Evolutionary conservation across 2,797 vertebrate genomes (phyloP).

Genomic region (Notolepis coatsorum): DNA sequence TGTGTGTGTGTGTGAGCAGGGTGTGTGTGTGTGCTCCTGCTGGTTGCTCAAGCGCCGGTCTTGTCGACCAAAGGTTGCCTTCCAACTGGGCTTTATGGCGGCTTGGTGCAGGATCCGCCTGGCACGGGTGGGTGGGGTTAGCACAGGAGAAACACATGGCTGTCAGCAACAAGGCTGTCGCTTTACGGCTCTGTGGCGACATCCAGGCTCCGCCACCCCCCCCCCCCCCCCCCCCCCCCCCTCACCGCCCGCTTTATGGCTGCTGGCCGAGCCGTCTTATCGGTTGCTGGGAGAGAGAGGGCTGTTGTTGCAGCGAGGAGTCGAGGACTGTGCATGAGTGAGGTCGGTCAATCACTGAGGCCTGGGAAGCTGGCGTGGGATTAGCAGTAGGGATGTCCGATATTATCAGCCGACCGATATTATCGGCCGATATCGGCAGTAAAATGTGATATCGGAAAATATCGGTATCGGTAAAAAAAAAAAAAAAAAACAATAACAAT

Average conservation of each 20-base stretch:
- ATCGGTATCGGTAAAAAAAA: too few species aligned
- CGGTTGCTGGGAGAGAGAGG: constrained; percentile 58
- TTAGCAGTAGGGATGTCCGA: too few species aligned
- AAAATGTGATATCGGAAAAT: too few species aligned
- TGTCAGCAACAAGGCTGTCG: constrained; percentile 60
- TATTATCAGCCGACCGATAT: too few species aligned
- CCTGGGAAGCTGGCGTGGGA: too few species aligned
- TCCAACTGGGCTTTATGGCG: constrained; percentile 82
- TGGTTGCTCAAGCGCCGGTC: constrained; percentile 45
- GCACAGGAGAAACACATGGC: constrained; percentile 18
- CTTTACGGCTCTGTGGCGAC: constrained; percentile 70
- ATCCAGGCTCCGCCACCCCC: constrained; percentile 50
- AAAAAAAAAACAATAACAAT: too few species aligned
- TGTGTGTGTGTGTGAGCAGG: constrained; percentile 42
- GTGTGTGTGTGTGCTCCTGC: constrained; percentile 45
- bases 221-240: constrained; percentile 25
- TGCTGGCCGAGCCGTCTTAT: constrained; percentile 56
- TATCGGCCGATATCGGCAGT: too few species aligned
- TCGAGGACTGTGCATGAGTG: too few species aligned
- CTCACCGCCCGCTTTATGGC: constrained; percentile 55
- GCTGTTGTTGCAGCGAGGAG: background rate
- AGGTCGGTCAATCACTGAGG: too few species aligned
- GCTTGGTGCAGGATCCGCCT: constrained; percentile 42
- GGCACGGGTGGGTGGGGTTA: constrained; percentile 34
- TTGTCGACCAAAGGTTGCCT: constrained; percentile 81